Percentiles rank a stretch among this genome's conserved stretches.
Evolutionary conservation across 2,113 vertebrate genomes (phyloP).

Genomic region (Nyctibius bracteatus): DNA sequence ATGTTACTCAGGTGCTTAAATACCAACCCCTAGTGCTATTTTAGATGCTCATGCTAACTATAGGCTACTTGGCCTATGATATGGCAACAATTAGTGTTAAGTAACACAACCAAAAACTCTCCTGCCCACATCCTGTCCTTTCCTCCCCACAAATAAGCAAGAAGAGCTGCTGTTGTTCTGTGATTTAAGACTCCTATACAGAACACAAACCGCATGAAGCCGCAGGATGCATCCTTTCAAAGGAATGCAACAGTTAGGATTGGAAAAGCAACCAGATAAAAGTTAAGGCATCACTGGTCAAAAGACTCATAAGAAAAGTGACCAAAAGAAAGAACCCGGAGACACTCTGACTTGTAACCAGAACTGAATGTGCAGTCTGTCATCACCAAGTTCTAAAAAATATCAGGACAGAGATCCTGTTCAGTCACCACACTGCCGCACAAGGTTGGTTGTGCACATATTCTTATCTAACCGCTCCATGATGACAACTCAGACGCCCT

Average conservation of each 20-base stretch:
- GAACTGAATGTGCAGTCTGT: neutral
- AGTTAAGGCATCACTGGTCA: neutral
- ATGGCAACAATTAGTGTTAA: neutral
- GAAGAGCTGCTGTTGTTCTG: neutral
- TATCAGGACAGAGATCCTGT: neutral
- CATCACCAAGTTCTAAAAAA: neutral
- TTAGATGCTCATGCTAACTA: neutral
- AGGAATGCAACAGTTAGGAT: neutral
- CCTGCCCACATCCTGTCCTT: neutral
- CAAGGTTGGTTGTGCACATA: accelerated
- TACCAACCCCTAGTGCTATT: neutral
- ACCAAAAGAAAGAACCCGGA: neutral
- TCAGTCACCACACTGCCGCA: accelerated
- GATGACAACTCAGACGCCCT: neutral
- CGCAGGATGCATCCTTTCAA: neutral
- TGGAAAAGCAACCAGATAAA: neutral
- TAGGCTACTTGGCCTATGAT: neutral
- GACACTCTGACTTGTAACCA: neutral
- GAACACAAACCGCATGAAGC: neutral
- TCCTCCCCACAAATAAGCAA: neutral
- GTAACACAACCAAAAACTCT: neutral
- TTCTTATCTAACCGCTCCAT: neutral
- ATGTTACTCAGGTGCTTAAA: neutral
- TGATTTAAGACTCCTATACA: neutral
- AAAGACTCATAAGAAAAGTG: neutral